Evolutionary conservation across 2,888 invertebrate species (phyloP).

Genomic region (Pterostichus madidus): DNA sequence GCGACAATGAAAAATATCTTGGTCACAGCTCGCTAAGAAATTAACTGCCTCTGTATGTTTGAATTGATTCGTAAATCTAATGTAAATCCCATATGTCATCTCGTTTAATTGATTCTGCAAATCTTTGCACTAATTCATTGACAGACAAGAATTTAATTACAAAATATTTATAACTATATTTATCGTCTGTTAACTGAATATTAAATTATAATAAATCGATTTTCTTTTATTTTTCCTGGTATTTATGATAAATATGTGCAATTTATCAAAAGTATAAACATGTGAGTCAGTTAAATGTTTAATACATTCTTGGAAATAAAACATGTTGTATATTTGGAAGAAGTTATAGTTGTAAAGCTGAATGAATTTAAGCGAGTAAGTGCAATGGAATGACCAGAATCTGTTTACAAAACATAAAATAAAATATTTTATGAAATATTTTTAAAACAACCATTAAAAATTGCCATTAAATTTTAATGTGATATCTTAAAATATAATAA

Average conservation of each 20-base stretch:
- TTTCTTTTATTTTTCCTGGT: not conserved
- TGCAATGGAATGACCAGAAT: not conserved
- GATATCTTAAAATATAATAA: conserved; percentile 7
- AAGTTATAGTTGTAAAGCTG: not conserved
- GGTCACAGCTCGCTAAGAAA: not conserved
- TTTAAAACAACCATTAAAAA: not conserved
- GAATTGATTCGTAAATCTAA: conserved; percentile 4
- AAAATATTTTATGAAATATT: not conserved
- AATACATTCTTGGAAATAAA: not conserved
- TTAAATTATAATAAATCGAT: conserved; percentile 7
- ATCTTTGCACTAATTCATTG: conserved; percentile 21
- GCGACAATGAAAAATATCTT: not conserved
- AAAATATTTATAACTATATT: conserved; percentile 18
- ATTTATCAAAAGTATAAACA: conserved; percentile 14
- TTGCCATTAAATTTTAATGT: conserved; percentile 1
- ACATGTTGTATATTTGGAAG: not conserved
- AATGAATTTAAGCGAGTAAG: conserved; percentile 1
- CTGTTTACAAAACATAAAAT: conserved; percentile 5
- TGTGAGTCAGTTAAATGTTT: conserved; percentile 5
- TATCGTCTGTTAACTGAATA: not conserved
- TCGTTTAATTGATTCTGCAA: conserved; percentile 49
- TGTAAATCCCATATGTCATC: conserved; percentile 41
- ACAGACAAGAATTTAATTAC: conserved; percentile 18
- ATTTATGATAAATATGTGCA: not conserved
- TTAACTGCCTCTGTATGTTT: not conserved